phyloP scores from a whole-genome alignment of 2,888 invertebrate genomes.

The Hyalella azteca region DNA sequence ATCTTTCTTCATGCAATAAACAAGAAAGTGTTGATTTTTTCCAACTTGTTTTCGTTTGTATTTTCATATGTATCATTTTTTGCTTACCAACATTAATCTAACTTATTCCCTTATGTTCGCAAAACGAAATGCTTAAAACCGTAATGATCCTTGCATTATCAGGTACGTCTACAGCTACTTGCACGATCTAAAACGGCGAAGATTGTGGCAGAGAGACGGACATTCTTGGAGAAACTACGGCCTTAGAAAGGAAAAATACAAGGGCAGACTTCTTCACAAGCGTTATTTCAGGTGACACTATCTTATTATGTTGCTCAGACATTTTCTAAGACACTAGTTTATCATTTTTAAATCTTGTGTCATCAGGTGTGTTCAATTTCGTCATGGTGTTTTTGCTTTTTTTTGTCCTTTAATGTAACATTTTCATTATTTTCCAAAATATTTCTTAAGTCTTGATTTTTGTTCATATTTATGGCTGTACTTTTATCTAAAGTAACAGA shows the following conservation, averaged over 20 bases:
- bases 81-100: not conserved
- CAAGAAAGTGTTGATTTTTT: too few relatives aligned
- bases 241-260: conserved; percentile 18
- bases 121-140: not conserved
- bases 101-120: not conserved
- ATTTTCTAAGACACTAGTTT: not conserved
- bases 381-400: not conserved
- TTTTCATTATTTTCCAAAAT: too few relatives aligned
- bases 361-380: not conserved
- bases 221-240: conserved; percentile 22
- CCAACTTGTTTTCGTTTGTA: not conserved
- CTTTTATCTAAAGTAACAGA: not conserved
- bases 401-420: too few relatives aligned
- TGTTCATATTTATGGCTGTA: too few relatives aligned
- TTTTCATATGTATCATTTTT: not conserved
- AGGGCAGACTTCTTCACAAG: conserved; percentile 3
- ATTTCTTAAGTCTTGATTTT: too few relatives aligned
- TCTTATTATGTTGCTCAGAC: not conserved
- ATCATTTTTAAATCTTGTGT: not conserved
- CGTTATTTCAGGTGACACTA: conserved; percentile 19
- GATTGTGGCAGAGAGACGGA: conserved; percentile 27
- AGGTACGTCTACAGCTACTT: conserved; percentile 27
- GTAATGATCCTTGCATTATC: too few relatives aligned
- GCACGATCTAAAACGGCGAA: not conserved
- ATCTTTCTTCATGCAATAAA: not conserved